phyloP scores from a whole-genome alignment of 2,797 vertebrate genomes.

The Columba guinea region DNA sequence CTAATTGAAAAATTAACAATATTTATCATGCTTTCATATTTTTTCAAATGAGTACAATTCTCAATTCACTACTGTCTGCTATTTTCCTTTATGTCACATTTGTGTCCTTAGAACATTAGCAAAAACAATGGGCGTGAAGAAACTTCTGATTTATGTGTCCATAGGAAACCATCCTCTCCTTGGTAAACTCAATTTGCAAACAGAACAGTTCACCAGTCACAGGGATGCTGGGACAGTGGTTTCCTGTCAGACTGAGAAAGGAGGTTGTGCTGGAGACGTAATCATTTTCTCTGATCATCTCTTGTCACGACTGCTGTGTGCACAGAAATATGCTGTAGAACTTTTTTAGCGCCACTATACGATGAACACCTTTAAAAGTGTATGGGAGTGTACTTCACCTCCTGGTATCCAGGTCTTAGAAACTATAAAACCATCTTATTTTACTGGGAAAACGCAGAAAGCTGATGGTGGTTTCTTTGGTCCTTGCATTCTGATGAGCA shows the following conservation, averaged over 20 bases:
- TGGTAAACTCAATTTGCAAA: neutral
- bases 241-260: neutral
- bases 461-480: neutral
- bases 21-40: neutral
- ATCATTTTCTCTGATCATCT: neutral
- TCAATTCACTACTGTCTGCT: neutral
- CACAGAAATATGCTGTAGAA: neutral
- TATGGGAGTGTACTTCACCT: neutral
- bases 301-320: neutral
- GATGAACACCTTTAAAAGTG: neutral
- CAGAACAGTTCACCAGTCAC: neutral
- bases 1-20: neutral
- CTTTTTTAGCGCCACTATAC: fast-evolving
- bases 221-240: neutral
- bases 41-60: neutral
- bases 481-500: neutral
- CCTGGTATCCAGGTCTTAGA: neutral
- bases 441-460: neutral
- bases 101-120: neutral
- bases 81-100: neutral
- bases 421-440: neutral
- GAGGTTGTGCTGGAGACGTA: neutral
- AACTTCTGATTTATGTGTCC: neutral
- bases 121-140: neutral
- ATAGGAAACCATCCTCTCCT: neutral